Percentiles rank a stretch among this genome's conserved stretches.
These are phyloP conservation scores for Protonemura montana DNA, from an alignment of 2,888 invertebrate species.

Conservation along the genomic window DNA sequence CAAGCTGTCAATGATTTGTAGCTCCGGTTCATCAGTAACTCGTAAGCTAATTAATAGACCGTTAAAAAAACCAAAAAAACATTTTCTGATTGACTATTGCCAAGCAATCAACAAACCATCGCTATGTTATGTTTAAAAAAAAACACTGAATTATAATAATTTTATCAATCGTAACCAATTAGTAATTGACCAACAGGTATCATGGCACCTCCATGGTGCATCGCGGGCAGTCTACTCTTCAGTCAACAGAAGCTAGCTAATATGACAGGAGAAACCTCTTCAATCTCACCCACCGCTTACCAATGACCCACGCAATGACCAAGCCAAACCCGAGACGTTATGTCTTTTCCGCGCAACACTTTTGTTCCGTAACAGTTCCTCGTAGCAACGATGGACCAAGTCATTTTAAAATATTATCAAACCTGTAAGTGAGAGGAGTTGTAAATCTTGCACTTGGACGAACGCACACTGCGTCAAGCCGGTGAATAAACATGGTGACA, in stretches of 20 bases:
- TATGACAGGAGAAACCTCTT: background rate
- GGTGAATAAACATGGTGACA: background rate
- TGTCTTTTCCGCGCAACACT: background rate
- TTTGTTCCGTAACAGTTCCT: background rate
- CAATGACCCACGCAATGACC: background rate
- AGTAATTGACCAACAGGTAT: background rate
- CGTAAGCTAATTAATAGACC: no score
- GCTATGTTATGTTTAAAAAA: no score
- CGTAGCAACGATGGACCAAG: slow-evolving; percentile 4
- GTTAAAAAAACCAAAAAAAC: no score
- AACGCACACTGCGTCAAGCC: background rate
- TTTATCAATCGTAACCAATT: no score
- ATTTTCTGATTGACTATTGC: no score
- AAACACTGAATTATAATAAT: no score
- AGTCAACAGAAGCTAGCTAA: background rate
- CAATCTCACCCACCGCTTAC: background rate
- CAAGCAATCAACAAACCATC: no score
- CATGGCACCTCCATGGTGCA: background rate
- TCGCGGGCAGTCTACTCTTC: background rate
- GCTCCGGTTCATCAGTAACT: no score
- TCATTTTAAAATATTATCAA: background rate
- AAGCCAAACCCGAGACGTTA: background rate
- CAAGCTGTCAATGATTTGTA: no score
- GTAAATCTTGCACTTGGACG: background rate
- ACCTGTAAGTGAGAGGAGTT: background rate